phyloP scores from a whole-genome alignment of 2,113 vertebrate species.

The Callithrix jacchus region DNA sequence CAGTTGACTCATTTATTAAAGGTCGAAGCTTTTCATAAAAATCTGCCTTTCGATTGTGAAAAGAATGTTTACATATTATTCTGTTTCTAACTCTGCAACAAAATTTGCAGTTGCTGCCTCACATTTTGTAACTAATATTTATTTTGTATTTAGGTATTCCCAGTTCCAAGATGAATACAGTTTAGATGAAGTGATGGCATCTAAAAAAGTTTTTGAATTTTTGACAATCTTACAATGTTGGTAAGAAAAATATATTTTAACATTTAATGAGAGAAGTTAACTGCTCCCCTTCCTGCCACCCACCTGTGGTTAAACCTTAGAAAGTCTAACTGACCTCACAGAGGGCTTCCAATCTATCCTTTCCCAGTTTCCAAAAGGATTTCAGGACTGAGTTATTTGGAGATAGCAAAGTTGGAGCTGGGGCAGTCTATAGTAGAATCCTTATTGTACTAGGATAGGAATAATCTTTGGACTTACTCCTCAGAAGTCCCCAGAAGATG shows the following conservation, averaged over 20 bases:
- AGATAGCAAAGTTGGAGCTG: neutral
- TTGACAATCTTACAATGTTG: constrained; percentile 96
- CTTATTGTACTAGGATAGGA: neutral
- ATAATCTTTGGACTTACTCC: neutral
- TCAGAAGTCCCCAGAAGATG: neutral
- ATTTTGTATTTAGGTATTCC: constrained; percentile 88
- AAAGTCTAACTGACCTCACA: neutral
- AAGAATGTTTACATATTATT: constrained; percentile 13
- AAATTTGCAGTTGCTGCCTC: neutral
- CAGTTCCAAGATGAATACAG: constrained; percentile 95
- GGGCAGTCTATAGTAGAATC: neutral
- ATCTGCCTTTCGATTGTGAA: neutral
- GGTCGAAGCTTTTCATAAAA: constrained; percentile 8
- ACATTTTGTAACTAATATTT: constrained; percentile 29
- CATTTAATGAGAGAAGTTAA: constrained; percentile 15
- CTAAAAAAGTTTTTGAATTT: constrained; percentile 91
- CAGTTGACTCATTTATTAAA: neutral
- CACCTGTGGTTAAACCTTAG: neutral
- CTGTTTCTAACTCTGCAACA: constrained; percentile 11
- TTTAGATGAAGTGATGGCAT: constrained; percentile 91
- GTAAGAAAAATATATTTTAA: constrained; percentile 85
- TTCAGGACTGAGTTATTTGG: neutral
- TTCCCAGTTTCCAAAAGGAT: constrained; percentile 31
- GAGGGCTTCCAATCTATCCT: neutral
- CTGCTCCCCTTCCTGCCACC: neutral